Conservation (phyloP, 2,113 vertebrate species). For the Typhlomys cinereus region DNA sequence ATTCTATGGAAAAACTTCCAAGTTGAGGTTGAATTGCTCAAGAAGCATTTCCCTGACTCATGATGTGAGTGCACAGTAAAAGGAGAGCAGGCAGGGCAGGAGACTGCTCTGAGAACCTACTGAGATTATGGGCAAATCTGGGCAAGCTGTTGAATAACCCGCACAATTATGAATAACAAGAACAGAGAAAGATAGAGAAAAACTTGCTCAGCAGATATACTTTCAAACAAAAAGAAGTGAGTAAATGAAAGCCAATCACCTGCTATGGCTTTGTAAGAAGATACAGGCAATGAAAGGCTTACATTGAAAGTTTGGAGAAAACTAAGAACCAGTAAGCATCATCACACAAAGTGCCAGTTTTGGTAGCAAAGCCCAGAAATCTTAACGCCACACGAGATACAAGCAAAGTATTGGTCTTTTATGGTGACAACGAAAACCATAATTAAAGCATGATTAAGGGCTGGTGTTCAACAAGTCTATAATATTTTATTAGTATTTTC, state of each 20-base stretch:
- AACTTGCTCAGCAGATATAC: neutral
- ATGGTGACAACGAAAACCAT: neutral
- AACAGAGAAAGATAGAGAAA: conserved; percentile 7
- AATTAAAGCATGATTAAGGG: conserved; percentile 21
- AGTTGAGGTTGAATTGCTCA: neutral
- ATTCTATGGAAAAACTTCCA: neutral
- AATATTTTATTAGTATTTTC: conserved; percentile 29
- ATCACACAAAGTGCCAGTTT: neutral
- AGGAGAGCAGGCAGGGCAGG: neutral
- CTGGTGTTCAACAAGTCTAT: conserved; percentile 20
- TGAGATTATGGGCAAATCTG: neutral
- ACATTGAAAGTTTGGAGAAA: neutral
- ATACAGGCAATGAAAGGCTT: neutral
- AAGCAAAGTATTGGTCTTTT: conserved; percentile 9
- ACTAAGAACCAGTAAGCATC: neutral
- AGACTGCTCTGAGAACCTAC: neutral
- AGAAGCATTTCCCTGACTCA: neutral
- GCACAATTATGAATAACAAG: neutral
- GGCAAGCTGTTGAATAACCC: neutral
- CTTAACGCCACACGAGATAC: neutral
- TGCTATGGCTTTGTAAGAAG: neutral
- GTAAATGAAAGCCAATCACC: neutral
- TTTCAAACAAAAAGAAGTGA: conserved; percentile 12
- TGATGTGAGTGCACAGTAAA: neutral
- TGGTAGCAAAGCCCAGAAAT: neutral